Percentiles rank a stretch among this genome's conserved stretches.
Evolutionary conservation across 1,140 invertebrate genomes (phyloP).

Genomic region (Meloidogyne chitwoodi): DNA sequence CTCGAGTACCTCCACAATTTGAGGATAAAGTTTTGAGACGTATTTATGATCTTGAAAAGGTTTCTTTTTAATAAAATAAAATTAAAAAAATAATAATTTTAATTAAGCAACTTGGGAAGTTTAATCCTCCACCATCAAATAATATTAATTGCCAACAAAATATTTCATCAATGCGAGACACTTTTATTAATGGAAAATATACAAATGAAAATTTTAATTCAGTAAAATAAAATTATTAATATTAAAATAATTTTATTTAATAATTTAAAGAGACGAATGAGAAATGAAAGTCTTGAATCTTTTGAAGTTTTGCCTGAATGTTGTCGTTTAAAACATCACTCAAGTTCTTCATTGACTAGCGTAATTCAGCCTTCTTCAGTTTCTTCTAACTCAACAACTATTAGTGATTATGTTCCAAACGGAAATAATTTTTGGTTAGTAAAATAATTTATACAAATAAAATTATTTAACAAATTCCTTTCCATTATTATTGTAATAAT

Average conservation of each 20-base stretch:
- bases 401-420: slow-evolving; percentile 2
- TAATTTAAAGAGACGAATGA: slow-evolving; percentile 2
- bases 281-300: slow-evolving; percentile 41
- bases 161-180: not conserved
- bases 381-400: slow-evolving; percentile 14
- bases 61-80: not conserved
- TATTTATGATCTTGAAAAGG: slow-evolving; percentile 19
- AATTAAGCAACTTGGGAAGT: slow-evolving; percentile 13
- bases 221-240: not conserved
- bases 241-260: not conserved
- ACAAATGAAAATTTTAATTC: not conserved
- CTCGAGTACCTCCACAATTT: slow-evolving; percentile 35
- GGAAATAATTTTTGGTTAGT: slow-evolving; percentile 1
- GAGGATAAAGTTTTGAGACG: slow-evolving; percentile 38
- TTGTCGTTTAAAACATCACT: slow-evolving; percentile 13
- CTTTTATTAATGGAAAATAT: slow-evolving; percentile 1
- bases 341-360: slow-evolving; percentile 12
- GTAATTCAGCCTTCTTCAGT: slow-evolving; percentile 10
- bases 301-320: slow-evolving; percentile 28
- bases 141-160: not conserved
- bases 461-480: not conserved
- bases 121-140: slow-evolving; percentile 4
- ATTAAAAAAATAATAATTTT: not conserved
- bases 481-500: not conserved
- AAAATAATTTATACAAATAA: no score